Percentiles rank a stretch among this genome's conserved stretches.
phyloP scores from a whole-genome alignment of 2,888 invertebrate species.

The Cosmorhoe ocellata region DNA sequence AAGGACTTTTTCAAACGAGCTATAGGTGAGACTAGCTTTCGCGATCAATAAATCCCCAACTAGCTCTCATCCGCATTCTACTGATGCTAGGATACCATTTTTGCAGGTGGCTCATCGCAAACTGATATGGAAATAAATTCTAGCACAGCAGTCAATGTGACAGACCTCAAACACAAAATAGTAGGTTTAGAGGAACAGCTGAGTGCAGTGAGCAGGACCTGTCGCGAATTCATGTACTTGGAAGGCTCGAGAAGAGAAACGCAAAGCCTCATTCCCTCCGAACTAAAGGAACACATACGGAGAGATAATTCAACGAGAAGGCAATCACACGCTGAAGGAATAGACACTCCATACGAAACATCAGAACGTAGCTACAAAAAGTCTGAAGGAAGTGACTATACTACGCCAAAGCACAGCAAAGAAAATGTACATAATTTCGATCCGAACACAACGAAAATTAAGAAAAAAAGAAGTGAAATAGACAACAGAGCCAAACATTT shows the following conservation, averaged over 20 bases:
- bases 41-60: too few species aligned
- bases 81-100: background rate
- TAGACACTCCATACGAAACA: conserved; percentile 55
- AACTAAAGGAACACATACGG: conserved; percentile 33
- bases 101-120: conserved; percentile 64
- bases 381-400: conserved; percentile 44
- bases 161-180: conserved; percentile 64
- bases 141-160: conserved; percentile 61
- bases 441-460: conserved; percentile 29
- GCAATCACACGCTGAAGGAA: conserved; percentile 40
- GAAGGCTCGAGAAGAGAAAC: conserved; percentile 43
- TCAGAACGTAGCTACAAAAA: conserved; percentile 43
- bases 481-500: conserved; percentile 31
- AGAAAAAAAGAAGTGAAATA: conserved; percentile 45
- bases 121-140: conserved; percentile 64
- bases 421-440: conserved; percentile 13
- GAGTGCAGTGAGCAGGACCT: conserved; percentile 57
- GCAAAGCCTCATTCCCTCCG: conserved; percentile 29
- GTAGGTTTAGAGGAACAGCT: conserved; percentile 58
- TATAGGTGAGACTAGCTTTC: conserved; percentile 47
- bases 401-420: conserved; percentile 24
- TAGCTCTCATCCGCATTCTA: too few species aligned
- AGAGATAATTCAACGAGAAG: conserved; percentile 33
- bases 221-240: conserved; percentile 45
- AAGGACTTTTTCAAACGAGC: conserved; percentile 64